Percentiles rank a stretch among this genome's conserved stretches.
Evolutionary conservation across 2,797 vertebrate genomes (phyloP).

Genomic region (Cryptoblepharus egeriae): DNA sequence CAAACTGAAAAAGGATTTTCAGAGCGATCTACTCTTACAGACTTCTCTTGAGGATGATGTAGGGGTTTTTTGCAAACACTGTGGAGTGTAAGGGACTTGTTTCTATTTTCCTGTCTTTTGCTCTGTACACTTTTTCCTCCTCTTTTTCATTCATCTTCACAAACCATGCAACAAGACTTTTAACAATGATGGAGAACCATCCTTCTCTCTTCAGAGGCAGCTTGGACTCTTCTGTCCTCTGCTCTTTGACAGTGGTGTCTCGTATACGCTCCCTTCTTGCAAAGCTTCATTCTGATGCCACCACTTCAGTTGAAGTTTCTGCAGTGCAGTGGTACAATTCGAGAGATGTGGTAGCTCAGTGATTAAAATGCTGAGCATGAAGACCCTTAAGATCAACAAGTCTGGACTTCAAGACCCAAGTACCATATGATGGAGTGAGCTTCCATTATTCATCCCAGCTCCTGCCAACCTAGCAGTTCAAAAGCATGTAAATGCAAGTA

Average conservation of each 20-base stretch:
- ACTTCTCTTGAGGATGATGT: background rate
- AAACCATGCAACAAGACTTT: background rate
- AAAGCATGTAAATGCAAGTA: too few relatives aligned
- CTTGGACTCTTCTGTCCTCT: background rate
- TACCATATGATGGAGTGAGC: too few relatives aligned
- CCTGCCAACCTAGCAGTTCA: too few relatives aligned
- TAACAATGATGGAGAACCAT: too few relatives aligned
- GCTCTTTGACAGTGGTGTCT: background rate
- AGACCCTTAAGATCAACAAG: too few relatives aligned
- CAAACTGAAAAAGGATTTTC: background rate
- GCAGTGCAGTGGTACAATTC: constrained; percentile 58
- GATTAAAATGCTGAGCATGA: too few relatives aligned
- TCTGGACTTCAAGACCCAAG: too few relatives aligned
- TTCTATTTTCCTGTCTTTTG: background rate
- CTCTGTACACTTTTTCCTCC: too few relatives aligned
- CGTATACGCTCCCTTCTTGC: background rate
- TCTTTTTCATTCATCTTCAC: background rate
- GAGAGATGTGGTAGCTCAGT: too few relatives aligned
- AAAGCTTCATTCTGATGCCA: constrained; percentile 44
- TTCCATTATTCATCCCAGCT: too few relatives aligned
- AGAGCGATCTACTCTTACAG: background rate
- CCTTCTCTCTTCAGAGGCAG: background rate
- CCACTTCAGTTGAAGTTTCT: constrained; percentile 60
- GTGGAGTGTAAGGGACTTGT: background rate
- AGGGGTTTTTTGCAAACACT: background rate